These are phyloP conservation scores for Uria lomvia DNA, from an alignment of 2,113 vertebrate genomes.

Conservation along the genomic window DNA sequence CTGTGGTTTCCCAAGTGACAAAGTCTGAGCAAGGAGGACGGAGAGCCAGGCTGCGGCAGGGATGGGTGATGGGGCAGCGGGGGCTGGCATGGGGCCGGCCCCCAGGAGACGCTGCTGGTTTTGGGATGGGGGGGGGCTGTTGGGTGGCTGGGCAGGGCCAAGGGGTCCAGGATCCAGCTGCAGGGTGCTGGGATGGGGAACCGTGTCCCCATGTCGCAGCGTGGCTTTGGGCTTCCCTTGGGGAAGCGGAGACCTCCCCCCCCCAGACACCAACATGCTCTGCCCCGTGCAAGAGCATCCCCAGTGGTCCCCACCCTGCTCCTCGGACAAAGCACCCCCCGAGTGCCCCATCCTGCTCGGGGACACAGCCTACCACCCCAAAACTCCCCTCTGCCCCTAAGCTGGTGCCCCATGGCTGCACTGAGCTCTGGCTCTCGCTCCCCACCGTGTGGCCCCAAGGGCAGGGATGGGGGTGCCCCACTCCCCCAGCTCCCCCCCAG, in stretches of 20 bases:
- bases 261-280: not conserved
- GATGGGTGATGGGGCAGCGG: not conserved
- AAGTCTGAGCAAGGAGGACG: accelerated
- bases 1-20: not conserved
- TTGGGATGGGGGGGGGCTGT: not conserved
- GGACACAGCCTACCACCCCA: not conserved
- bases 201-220: not conserved
- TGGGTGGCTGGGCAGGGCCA: not conserved
- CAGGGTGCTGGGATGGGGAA: not conserved
- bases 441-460: not conserved
- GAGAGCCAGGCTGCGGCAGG: not conserved
- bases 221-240: not conserved
- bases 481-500: not conserved
- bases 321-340: not conserved
- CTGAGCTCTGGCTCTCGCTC: not conserved
- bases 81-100: not conserved
- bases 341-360: not conserved
- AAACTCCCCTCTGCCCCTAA: not conserved
- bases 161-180: not conserved
- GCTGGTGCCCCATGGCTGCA: not conserved
- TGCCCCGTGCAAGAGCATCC: not conserved
- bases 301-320: not conserved
- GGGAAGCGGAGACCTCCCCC: not conserved
- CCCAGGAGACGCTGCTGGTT: not conserved
- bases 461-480: not conserved